Evolutionary conservation across 2,888 invertebrate species (phyloP), one percentile per base, ranked within the genome.

Genomic region (Protula sp.): DNA sequence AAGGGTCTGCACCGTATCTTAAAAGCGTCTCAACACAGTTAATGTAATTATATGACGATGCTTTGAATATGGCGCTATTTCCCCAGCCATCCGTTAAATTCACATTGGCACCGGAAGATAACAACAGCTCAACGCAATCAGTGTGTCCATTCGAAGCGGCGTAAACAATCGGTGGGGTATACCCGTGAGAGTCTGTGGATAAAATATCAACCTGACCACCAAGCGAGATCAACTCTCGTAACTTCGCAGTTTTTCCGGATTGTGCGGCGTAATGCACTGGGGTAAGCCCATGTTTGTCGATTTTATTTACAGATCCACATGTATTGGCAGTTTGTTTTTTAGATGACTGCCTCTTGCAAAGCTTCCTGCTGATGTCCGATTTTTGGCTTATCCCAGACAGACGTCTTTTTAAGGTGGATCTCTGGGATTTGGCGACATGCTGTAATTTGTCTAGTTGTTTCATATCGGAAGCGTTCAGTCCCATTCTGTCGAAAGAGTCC

Each of bases 1-100:
- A 92, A 3, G 92, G 90, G 79, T 92, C 89, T 0, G 93, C 93
- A 0, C 93, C 92, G 67, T 89, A 86, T 73, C 91, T 89, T 28
- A 93, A 82, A 2, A 93, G 84, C 45, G 89, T 83, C 69, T 79
- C 76, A 9, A 84, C 84, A 60, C 85, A 84, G 56, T 84, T 83
- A 74, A 88, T 88, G 77, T 92, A 90, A 67, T 89, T 89, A 76
- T 92, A 62, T 9, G 53, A 54, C 24, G 62, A 47, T 1, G 64
- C 62, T 48, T 64, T 64, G 38, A 57, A 64, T 19, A 64, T 29
- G 2, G 64, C 52, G 2, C 62, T 60, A 45, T 62, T 62, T 2
- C 60, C 52, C 64, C 64, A 64, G 1, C 22, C n/a, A 28, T 64
- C 64, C 14, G 47, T n/a, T 9, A 29, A 48, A 30, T 64, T 52